Evolutionary conservation across 2,888 invertebrate species (phyloP).

Genomic region (Agonopterix heracliana): DNA sequence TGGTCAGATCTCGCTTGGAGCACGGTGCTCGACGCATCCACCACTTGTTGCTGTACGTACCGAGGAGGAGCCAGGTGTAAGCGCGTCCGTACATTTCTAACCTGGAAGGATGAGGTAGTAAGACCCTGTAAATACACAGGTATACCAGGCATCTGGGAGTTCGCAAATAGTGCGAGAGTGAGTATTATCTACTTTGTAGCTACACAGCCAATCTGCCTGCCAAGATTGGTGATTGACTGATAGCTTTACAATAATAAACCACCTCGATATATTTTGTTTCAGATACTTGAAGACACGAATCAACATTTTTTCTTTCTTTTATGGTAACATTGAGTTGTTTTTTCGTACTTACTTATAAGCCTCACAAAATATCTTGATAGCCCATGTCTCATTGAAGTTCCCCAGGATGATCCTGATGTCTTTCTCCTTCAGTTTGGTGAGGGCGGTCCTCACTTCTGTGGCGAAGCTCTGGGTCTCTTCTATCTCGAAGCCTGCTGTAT

Average conservation of each 20-base stretch:
- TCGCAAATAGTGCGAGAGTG: too few relatives aligned
- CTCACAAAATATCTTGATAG: conserved; percentile 91
- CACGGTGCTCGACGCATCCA: conserved; percentile 80
- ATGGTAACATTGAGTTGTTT: too few relatives aligned
- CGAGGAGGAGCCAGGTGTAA: conserved; percentile 97
- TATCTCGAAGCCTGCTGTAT: conserved; percentile 86
- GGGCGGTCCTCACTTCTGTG: conserved; percentile 87
- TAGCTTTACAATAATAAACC: too few relatives aligned
- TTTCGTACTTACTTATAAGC: conserved; percentile 79
- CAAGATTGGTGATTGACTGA: too few relatives aligned
- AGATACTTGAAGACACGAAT: too few relatives aligned
- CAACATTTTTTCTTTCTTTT: too few relatives aligned
- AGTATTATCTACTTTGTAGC: too few relatives aligned
- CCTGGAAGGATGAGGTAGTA: conserved; percentile 44
- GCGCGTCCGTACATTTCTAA: conserved; percentile 92
- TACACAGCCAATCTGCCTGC: too few relatives aligned
- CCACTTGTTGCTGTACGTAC: conserved; percentile 91
- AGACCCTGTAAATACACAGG: background rate
- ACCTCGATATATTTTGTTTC: too few relatives aligned
- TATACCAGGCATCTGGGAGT: too few relatives aligned
- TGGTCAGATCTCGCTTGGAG: conserved; percentile 81
- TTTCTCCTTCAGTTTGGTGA: conserved; percentile 89
- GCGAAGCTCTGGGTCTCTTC: conserved; percentile 94
- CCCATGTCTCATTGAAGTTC: conserved; percentile 97
- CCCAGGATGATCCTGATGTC: conserved; percentile 97